Base-by-base conservation (phyloP, 2,888 invertebrate genomes). In the Dolichopus griseipennis region DNA sequence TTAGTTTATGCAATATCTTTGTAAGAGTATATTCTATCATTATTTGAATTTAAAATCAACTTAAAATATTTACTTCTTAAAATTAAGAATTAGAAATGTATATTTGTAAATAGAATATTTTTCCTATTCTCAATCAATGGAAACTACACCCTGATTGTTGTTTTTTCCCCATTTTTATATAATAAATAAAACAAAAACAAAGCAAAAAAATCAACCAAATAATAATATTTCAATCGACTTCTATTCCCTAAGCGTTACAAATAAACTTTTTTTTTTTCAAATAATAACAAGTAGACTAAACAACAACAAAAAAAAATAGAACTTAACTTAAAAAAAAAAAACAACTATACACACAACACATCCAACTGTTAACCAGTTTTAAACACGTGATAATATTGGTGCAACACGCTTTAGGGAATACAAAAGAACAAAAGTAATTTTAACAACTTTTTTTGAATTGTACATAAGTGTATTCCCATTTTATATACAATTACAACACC, bases 401-500 rank as follows among this genome's bases (percentile, higher is more conserved):
- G 64, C 64, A 64, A 64, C 64, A 64, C 34, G 64, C 64, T 64
- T 64, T 64, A 64, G 64, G 64, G 64, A 64, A 64, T 64, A 34
- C 63, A 27, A 12, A 63, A 5, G 15, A 18, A 63, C 3, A 63
- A 18, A 61, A 61, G 10, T 61, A 61, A 21, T 21, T 20, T 61
- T 21, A 61, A 61, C 21, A 21, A 61, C 20, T 21, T 61, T 61
- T n/a, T n/a, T 61, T 20, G 5, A 52, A 52, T 52, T 52, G n/a
- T 52, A 52, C 52, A 52, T 52, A 52, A 52, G 52, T 52, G 52
- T 52, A 52, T 52, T 52, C 27, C 27, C 27, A 27, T 52, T 18
- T n/a, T n/a, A n/a, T n/a, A 52, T 52, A 18, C 15, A 52, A 52
- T n/a, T 52, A 52, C 52, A 37, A 37, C 27, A 27, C 27, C 27